Evolutionary conservation across 2,888 invertebrate species (phyloP), one percentile per base, ranked within the genome.

Genomic region (Nebria brevicollis): DNA sequence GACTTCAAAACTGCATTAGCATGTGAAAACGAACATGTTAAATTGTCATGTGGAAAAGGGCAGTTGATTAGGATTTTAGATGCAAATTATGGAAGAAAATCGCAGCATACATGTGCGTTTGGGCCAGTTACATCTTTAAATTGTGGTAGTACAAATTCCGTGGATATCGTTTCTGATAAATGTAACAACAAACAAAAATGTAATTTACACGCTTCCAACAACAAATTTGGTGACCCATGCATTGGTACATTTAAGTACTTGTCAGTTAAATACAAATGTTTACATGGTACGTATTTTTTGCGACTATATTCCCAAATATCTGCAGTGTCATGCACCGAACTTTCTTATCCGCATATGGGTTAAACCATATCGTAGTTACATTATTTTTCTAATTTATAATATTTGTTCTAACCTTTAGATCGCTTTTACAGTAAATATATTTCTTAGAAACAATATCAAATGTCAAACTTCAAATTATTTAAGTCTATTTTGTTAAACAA

Each of bases 41-140:
- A 75, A 26, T 34, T 79, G n/a, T 42, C 42, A 43, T 79, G 79
- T 26, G 68, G 66, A 79, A 75, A 74, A 13, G 79, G 79, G 13
- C 42, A 75, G 26, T 25, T 75, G 43, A 74, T 79, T 66, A 74
- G 75, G 20, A 75, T 79, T 43, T 66, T 79, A 8, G 75, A 79
- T n/a, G 79, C 75, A 41, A 79, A 79, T 54, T 79, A 79, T 75
- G 79, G 79, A 7, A 41, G 79, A 68, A 79, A 74, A 13, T 54
- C 25, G 13, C 34, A 54, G 20, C 26, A 68, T 41, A 75, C 79
- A 41, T 79, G 79, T 68, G 43, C 79, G 20, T 41, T 68, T 75
- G 74, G 74, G 8, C 20, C 66, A 2, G 13, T 79, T 2, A 34
- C 74, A 25, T 73, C 79, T 5, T 74, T 74, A 26, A 74, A 79